A percentile compares a stretch with the other conserved stretches of the same genome.
phyloP scores from a whole-genome alignment of 1,140 invertebrate species.

The Acromyrmex heyeri region DNA sequence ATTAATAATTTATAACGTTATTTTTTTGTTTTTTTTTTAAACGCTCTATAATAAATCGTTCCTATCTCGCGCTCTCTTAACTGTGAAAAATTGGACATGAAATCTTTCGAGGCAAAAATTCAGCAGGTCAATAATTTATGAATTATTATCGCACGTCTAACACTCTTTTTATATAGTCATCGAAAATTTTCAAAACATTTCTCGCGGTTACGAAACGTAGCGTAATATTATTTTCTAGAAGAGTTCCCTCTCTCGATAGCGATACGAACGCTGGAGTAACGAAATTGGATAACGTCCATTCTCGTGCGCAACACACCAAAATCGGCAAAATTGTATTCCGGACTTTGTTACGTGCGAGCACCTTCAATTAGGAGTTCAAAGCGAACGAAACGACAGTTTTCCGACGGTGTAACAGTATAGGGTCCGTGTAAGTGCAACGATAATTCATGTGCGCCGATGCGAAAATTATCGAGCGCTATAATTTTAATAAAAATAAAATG shows the following conservation, averaged over 20 bases:
- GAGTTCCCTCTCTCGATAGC: constrained; percentile 50
- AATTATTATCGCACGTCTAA: background rate
- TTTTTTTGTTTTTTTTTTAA: background rate
- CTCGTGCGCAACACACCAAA: constrained; percentile 57
- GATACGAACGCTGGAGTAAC: constrained; percentile 45
- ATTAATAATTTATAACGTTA: background rate
- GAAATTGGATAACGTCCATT: constrained; percentile 57
- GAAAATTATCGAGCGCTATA: constrained; percentile 14
- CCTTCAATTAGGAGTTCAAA: constrained; percentile 61
- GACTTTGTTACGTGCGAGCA: constrained; percentile 61
- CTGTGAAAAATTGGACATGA: background rate
- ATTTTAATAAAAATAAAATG: background rate
- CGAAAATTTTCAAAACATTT: constrained; percentile 38
- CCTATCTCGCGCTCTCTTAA: background rate
- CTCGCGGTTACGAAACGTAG: constrained; percentile 47
- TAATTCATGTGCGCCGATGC: constrained; percentile 40
- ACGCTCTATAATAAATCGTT: background rate
- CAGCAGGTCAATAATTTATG: constrained; percentile 1
- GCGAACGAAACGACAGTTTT: constrained; percentile 59
- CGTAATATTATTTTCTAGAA: constrained; percentile 61
- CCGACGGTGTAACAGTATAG: constrained; percentile 22
- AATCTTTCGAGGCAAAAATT: background rate
- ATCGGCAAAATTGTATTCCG: constrained; percentile 61
- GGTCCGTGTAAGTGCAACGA: constrained; percentile 28
- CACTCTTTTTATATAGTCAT: constrained; percentile 20